A percentile compares a stretch with the other conserved stretches of the same genome.
Evolutionary conservation across 2,888 invertebrate genomes (phyloP).

Genomic region (Papilio gigon): DNA sequence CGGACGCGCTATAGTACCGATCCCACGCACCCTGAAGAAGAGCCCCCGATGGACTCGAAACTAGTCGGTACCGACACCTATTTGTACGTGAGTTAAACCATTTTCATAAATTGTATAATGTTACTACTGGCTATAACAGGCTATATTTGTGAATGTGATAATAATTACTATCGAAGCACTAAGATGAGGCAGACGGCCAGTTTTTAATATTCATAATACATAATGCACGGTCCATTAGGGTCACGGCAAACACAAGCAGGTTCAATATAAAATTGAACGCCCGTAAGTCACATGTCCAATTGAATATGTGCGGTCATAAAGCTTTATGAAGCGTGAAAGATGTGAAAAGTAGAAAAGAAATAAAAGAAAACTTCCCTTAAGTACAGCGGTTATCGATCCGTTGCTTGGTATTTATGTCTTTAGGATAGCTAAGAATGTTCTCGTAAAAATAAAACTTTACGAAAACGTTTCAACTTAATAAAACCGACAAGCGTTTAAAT

Average conservation of each 20-base stretch:
- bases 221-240: conserved; percentile 15
- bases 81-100: too few species aligned
- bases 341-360: conserved; percentile 13
- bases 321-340: conserved; percentile 24
- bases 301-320: conserved; percentile 28
- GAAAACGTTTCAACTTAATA: background rate
- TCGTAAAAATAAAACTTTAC: conserved; percentile 6
- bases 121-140: too few species aligned
- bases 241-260: conserved; percentile 11
- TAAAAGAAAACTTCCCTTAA: conserved; percentile 17
- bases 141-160: background rate
- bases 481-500: background rate
- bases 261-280: conserved; percentile 27
- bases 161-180: background rate
- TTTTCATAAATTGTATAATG: too few species aligned
- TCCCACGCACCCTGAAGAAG: too few species aligned
- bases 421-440: background rate
- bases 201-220: background rate
- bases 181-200: background rate
- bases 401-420: conserved; percentile 1
- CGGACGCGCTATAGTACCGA: too few species aligned
- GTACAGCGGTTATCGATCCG: conserved; percentile 9
- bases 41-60: too few species aligned
- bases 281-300: conserved; percentile 32
- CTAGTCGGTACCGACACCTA: too few species aligned